Evolutionary conservation across 2,113 vertebrate genomes (phyloP), one percentile per base, ranked within the genome.

Genomic region (Bubo scandiacus): DNA sequence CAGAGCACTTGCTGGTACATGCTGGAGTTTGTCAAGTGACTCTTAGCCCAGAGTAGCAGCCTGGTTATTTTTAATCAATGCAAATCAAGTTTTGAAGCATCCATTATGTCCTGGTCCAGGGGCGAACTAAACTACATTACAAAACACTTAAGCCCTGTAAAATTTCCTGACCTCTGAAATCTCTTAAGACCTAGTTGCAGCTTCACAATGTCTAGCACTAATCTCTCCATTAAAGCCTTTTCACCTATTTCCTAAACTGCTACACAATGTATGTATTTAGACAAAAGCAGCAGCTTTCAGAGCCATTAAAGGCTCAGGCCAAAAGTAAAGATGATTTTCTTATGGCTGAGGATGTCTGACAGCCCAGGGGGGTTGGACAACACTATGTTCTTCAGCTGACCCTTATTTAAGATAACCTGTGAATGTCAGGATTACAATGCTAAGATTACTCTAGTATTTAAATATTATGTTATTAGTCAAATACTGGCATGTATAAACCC

Each of bases 161-260:
- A 96, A 97, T 97, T 97, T 97, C 85, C 97, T 95, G 97, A 97
- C 97, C 97, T 96, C 97, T 97, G 91, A 98, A 98, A 98, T 97
- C 98, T 98, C 97, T 98, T 97, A 97, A 74, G 97, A 98, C 97
- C 97, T 90, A 54, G 67, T 97, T 96, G 91, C 67, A 92, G 97
- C 90, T 83, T 81, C 88, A 92, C 91, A 84, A 52, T 30, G 78
- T 88, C 92, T 90, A 94, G 96, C 72, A 6, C 90, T 98, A 98
- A 98, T 98, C 98, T 98, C 98, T 98, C 98, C 98, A 98, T 98
- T 98, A 98, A 98, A 97, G 97, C 97, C 96, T 97, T 92, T 97
- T 92, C 95, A 97, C 97, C 98, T 97, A 94, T 94, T 97, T 96
- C 95, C 94, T 80, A 92, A 97, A 92, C 36, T 38, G 94, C 94